Conservation (phyloP, 2,888 invertebrate species). For the Trachelus tabidus region DNA sequence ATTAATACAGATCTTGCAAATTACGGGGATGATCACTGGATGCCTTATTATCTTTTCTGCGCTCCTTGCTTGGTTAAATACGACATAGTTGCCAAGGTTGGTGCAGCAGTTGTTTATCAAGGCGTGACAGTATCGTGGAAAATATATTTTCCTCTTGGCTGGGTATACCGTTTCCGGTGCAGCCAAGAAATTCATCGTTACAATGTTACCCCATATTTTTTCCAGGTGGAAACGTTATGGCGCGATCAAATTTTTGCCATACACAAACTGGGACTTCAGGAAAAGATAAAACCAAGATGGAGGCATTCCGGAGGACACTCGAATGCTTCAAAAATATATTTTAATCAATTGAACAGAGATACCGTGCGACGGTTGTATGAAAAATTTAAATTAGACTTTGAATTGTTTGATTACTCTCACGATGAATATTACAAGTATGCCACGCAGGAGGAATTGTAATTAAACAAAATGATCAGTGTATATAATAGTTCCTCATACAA, state of each 20-base stretch:
- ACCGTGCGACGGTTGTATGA: conserved; percentile 63
- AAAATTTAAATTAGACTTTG: conserved; percentile 68
- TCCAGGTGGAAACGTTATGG: conserved; percentile 68
- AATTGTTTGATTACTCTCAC: conserved; percentile 67
- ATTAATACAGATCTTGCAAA: conserved; percentile 63
- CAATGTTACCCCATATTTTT: not conserved
- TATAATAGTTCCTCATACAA: not conserved
- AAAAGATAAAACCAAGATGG: conserved; percentile 57
- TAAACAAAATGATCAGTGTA: not conserved
- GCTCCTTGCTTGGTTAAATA: conserved; percentile 71
- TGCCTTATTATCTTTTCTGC: conserved; percentile 69
- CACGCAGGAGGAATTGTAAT: conserved; percentile 13
- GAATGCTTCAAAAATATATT: conserved; percentile 62
- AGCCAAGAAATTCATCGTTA: not conserved
- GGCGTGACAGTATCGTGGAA: not conserved
- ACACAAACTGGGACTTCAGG: conserved; percentile 50
- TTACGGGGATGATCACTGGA: conserved; percentile 72
- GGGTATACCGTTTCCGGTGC: too few relatives aligned
- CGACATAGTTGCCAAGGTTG: conserved; percentile 68
- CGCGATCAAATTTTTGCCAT: conserved; percentile 68
- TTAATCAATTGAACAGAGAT: conserved; percentile 60
- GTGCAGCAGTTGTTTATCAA: not conserved
- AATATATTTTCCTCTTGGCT: not conserved
- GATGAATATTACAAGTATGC: conserved; percentile 58
- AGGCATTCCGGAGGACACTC: conserved; percentile 53